Conservation (phyloP, 2,797 vertebrate species). For the Rhinella marina region DNA sequence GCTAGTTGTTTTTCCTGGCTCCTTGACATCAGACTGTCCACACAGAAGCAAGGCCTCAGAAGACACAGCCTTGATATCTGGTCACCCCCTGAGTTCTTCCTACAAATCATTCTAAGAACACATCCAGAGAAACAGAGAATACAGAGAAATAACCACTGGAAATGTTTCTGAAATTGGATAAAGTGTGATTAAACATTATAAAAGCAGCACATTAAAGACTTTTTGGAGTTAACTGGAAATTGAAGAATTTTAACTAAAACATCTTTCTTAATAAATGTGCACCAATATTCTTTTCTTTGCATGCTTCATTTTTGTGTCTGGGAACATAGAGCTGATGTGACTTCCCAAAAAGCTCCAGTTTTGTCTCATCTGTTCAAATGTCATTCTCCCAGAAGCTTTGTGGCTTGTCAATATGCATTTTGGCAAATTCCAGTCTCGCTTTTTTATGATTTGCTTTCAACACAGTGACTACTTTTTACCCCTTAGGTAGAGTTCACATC, state of each 20-base stretch:
- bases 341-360: no score
- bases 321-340: no score
- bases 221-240: neutral
- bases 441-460: no score
- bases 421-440: no score
- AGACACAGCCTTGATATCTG: slow-evolving; percentile 26
- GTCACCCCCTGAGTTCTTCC: neutral
- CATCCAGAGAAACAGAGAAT: slow-evolving; percentile 7
- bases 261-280: neutral
- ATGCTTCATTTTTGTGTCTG: no score
- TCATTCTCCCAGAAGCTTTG: no score
- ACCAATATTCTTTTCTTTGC: no score
- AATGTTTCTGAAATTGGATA: slow-evolving; percentile 6
- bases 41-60: slow-evolving; percentile 41
- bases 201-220: neutral
- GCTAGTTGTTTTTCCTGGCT: slow-evolving; percentile 32
- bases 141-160: neutral
- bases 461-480: no score
- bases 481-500: no score
- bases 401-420: no score
- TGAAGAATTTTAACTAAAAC: neutral
- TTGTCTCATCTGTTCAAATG: no score
- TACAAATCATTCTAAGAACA: neutral
- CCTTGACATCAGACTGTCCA: slow-evolving; percentile 26
- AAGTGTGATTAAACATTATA: slow-evolving; percentile 1